These are phyloP conservation scores for Silvanus unidentatus DNA, from an alignment of 2,888 invertebrate genomes.

Conservation along the genomic window DNA sequence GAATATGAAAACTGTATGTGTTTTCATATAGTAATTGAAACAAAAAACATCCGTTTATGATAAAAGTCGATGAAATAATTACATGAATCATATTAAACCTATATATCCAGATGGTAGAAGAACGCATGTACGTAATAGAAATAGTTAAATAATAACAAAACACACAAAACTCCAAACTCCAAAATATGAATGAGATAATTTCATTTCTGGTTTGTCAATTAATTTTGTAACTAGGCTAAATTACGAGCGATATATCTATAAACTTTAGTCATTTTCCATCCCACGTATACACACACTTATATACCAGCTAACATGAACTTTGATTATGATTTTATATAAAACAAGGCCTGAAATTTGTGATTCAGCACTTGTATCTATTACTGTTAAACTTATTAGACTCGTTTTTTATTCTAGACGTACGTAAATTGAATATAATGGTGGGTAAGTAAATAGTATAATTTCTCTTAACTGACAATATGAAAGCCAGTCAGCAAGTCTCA, in stretches of 20 bases:
- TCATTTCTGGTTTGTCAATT: conserved; percentile 25
- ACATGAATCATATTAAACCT: too few species aligned
- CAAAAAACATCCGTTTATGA: background rate
- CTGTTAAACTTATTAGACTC: too few species aligned
- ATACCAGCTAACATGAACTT: conserved; percentile 8
- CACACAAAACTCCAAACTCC: too few species aligned
- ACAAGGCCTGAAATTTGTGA: conserved; percentile 8
- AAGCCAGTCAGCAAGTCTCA: too few species aligned
- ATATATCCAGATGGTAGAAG: too few species aligned
- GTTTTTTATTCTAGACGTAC: background rate
- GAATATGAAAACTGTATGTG: too few species aligned
- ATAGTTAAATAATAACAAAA: too few species aligned
- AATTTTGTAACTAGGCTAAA: conserved; percentile 15
- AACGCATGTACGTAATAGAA: too few species aligned
- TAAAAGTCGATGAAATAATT: too few species aligned
- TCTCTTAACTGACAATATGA: too few species aligned
- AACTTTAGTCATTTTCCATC: conserved; percentile 14
- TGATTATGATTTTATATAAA: too few species aligned
- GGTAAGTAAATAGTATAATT: background rate
- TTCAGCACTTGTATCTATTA: conserved; percentile 3
- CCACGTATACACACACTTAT: too few species aligned
- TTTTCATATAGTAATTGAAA: background rate
- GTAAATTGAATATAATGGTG: conserved; percentile 4
- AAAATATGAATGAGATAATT: conserved; percentile 17
- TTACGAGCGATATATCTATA: conserved; percentile 13